These are phyloP conservation scores for Erinaceus europaeus DNA, from an alignment of 2,113 vertebrate genomes.

Conservation along the genomic window DNA sequence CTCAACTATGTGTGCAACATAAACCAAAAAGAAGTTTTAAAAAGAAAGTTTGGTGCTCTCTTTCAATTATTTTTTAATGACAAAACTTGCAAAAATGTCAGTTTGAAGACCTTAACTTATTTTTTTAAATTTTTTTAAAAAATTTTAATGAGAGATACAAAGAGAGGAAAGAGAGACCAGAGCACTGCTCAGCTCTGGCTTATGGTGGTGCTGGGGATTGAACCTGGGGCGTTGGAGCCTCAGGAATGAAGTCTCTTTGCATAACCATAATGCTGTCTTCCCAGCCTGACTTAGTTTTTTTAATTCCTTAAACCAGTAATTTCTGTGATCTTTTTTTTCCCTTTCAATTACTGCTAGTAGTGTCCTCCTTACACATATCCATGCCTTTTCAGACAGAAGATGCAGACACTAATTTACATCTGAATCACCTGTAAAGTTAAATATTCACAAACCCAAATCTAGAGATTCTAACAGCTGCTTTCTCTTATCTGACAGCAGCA, in stretches of 20 bases:
- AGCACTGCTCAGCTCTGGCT: too few relatives aligned
- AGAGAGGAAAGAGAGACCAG: too few relatives aligned
- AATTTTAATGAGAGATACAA: too few relatives aligned
- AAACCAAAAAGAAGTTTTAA: constrained; percentile 22
- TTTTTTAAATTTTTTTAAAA: too few relatives aligned
- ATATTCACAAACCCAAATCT: background rate
- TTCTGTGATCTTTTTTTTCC: background rate
- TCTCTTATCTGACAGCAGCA: constrained; percentile 10
- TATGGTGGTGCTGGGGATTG: too few relatives aligned
- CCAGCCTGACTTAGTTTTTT: too few relatives aligned
- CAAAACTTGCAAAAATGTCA: constrained; percentile 25
- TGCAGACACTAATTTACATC: background rate
- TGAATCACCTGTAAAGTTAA: background rate
- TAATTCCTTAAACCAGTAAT: constrained; percentile 3
- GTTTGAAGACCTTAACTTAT: constrained; percentile 28
- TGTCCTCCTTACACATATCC: background rate
- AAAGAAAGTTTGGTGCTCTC: background rate
- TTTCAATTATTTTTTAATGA: constrained; percentile 5
- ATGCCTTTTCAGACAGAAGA: background rate
- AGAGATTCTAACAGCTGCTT: constrained; percentile 22
- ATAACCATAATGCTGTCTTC: too few relatives aligned
- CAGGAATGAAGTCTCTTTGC: too few relatives aligned
- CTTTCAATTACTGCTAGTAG: background rate
- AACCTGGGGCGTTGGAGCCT: too few relatives aligned
- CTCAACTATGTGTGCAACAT: background rate